phyloP scores from a whole-genome alignment of 2,113 vertebrate species.

The Anarrhichthys ocellatus region DNA sequence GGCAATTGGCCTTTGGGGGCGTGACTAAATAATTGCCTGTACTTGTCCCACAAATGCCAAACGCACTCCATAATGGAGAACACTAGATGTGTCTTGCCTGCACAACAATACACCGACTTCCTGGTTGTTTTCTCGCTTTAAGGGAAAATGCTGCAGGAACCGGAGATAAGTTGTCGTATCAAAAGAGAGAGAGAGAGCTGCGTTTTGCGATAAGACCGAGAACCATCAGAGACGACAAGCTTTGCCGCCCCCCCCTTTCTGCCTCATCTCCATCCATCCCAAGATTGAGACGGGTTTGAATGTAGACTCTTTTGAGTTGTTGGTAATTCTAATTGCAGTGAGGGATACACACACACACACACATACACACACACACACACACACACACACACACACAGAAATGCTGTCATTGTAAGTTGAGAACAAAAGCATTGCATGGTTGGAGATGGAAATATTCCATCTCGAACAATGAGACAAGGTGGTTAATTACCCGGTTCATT shows the following conservation, averaged over 20 bases:
- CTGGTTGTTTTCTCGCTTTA: constrained; percentile 28
- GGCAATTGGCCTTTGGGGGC: not conserved
- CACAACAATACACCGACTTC: not conserved
- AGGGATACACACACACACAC: constrained; percentile 37
- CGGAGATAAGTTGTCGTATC: constrained; percentile 53
- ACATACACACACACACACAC: constrained; percentile 28
- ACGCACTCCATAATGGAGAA: not conserved
- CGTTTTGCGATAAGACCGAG: constrained; percentile 67
- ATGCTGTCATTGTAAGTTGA: constrained; percentile 44
- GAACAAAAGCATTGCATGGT: constrained; percentile 47
- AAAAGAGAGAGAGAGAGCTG: constrained; percentile 64
- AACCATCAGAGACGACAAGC: constrained; percentile 30
- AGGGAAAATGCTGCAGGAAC: constrained; percentile 51
- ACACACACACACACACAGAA: constrained; percentile 36
- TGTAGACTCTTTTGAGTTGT: constrained; percentile 49
- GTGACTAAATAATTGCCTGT: constrained; percentile 8
- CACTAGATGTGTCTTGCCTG: constrained; percentile 13
- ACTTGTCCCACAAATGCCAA: constrained; percentile 9
- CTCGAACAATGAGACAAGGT: constrained; percentile 69
- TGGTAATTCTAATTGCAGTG: constrained; percentile 49
- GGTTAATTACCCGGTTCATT: constrained; percentile 73
- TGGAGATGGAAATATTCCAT: constrained; percentile 59
- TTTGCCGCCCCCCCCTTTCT: constrained; percentile 2
- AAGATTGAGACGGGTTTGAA: constrained; percentile 43
- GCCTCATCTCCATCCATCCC: constrained; percentile 39